Percentiles rank a stretch among this genome's conserved stretches.
Evolutionary conservation across 2,888 invertebrate genomes (phyloP).

Genomic region (Chalcis sispes): DNA sequence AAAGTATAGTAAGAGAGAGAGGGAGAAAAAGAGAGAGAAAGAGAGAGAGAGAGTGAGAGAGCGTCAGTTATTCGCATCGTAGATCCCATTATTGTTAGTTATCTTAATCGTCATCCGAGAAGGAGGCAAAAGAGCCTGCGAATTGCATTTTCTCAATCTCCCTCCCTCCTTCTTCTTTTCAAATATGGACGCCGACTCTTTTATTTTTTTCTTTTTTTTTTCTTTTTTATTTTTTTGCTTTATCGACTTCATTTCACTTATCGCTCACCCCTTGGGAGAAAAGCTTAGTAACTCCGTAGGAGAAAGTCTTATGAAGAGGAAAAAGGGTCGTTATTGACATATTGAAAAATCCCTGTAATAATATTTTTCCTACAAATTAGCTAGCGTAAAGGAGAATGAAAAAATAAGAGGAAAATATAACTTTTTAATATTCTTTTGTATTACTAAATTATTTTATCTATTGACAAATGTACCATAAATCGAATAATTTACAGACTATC

Average conservation of each 20-base stretch:
- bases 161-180: slow-evolving; percentile 29
- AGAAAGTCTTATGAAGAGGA: background rate
- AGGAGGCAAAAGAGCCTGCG: slow-evolving; percentile 36
- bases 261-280: slow-evolving; percentile 51
- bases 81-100: slow-evolving; percentile 52
- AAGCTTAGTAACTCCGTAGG: slow-evolving; percentile 40
- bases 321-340: slow-evolving; percentile 50
- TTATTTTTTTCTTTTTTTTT: background rate
- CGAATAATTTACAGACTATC: too few relatives aligned
- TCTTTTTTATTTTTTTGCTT: slow-evolving; percentile 29
- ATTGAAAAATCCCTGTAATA: slow-evolving; percentile 50
- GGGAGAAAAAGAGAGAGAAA: too few relatives aligned
- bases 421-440: background rate
- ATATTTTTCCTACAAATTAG: slow-evolving; percentile 31
- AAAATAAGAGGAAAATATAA: background rate
- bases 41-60: background rate
- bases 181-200: slow-evolving; percentile 22
- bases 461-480: background rate
- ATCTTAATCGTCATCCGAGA: slow-evolving; percentile 52
- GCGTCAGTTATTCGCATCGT: slow-evolving; percentile 38
- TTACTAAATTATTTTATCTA: background rate
- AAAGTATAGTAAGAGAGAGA: too few relatives aligned
- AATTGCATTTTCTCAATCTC: slow-evolving; percentile 46
- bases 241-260: slow-evolving; percentile 59
- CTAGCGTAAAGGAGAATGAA: background rate